Percentiles rank a stretch among this genome's conserved stretches.
Conservation (phyloP, 2,888 invertebrate species). For the Nematopogon swammerdamellus region DNA sequence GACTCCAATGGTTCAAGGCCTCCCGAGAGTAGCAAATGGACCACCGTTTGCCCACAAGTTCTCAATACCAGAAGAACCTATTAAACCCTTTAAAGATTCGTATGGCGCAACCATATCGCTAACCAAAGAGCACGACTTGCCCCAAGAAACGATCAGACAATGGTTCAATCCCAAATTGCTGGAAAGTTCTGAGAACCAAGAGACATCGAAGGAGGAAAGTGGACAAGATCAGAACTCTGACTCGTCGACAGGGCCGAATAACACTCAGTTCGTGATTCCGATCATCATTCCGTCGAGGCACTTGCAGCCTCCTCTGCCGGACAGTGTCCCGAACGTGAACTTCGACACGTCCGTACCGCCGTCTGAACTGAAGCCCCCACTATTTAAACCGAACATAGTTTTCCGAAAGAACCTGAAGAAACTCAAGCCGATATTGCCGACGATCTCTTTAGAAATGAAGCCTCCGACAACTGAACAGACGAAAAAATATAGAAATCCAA, state of each 20-base stretch:
- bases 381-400: not conserved
- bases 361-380: not conserved
- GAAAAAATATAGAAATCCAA: constrained; percentile 38
- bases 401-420: constrained; percentile 32
- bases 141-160: not conserved
- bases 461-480: constrained; percentile 27
- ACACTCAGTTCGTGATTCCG: not conserved
- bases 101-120: not conserved
- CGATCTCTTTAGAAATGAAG: constrained; percentile 24
- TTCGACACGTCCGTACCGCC: not conserved
- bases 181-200: not conserved
- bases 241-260: no score
- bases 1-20: not conserved
- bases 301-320: not conserved
- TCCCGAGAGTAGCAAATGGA: not conserved
- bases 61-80: not conserved
- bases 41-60: not conserved
- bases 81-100: not conserved
- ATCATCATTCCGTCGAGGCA: not conserved
- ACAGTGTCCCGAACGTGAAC: not conserved
- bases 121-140: not conserved
- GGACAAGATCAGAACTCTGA: not conserved
- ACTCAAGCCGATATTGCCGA: constrained; percentile 26
- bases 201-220: not conserved
- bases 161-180: not conserved